These are phyloP conservation scores for Halocynthia aurantium DNA, from an alignment of 23 tunicate species.

Conservation along the genomic window DNA sequence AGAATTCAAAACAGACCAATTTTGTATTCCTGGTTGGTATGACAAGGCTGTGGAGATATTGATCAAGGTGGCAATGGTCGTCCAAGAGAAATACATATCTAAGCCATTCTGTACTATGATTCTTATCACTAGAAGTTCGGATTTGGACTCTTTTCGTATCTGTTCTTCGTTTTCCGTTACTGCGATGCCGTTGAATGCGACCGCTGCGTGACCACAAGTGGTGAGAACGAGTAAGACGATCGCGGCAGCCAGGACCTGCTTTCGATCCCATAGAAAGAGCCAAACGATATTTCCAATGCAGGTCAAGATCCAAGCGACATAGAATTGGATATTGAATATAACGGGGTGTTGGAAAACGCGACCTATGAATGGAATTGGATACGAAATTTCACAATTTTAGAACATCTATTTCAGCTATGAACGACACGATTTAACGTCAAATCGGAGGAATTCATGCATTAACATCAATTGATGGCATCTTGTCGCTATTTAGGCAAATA, in stretches of 20 bases:
- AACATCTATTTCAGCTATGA: too few species aligned
- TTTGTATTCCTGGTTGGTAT: slow-evolving; percentile 6
- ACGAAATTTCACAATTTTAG: too few species aligned
- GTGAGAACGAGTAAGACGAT: slow-evolving; percentile 15
- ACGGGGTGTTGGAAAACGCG: too few species aligned
- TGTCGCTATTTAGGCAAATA: too few species aligned
- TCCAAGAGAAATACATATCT: slow-evolving; percentile 22
- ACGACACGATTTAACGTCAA: too few species aligned
- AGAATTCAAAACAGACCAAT: not conserved
- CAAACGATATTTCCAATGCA: not conserved
- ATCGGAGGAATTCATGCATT: too few species aligned
- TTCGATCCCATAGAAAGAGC: slow-evolving; percentile 22
- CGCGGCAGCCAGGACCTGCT: not conserved
- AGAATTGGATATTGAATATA: not conserved
- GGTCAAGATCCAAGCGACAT: slow-evolving; percentile 9
- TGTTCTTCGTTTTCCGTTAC: not conserved
- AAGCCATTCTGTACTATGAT: slow-evolving; percentile 17
- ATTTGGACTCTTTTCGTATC: not conserved
- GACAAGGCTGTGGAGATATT: slow-evolving; percentile 11
- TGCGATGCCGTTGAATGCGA: slow-evolving; percentile 16
- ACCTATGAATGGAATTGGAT: too few species aligned
- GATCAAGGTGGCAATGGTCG: slow-evolving; percentile 14
- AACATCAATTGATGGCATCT: too few species aligned
- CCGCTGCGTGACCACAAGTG: slow-evolving; percentile 15
- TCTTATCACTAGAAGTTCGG: not conserved